Base-by-base conservation (phyloP, 2,888 invertebrate species). In the Lomographa bimaculata region DNA sequence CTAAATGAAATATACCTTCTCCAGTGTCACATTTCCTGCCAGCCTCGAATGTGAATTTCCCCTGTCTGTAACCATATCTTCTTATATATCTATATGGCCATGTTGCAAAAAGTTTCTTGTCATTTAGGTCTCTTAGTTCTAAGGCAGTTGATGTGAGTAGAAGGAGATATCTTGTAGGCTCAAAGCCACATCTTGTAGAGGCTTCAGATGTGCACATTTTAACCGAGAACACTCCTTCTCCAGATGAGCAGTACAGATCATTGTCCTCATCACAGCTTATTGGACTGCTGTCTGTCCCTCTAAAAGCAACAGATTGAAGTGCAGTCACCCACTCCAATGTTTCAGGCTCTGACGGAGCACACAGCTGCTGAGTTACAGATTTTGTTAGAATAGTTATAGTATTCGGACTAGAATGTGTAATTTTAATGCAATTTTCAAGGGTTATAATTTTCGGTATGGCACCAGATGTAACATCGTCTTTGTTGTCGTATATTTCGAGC, bases 31-130 rank as follows among this genome's bases (percentile, higher is more conserved):
- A 96, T 77, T 96, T 96, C 41, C 96, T 90, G 0, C 96, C 96
- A 8, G 96, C 96, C 89, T 96, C 96, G 76, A 96, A 96, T 17
- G 95, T 95, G 67, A 96, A 96, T 75, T 94, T 95, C 21, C 95
- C 95, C 71, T 94, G 93, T 55, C 94, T 92, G 62, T 95, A 95
- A n/a, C 96, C 96, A 75, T 96, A 96, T 45, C 95, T 90, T 45
- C 96, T 90, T 51, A 96, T 96, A 66, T 93, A 96, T 56, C 94
- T 92, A 73, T 95, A 96, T 25, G 96, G 96, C 96, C 96, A 96
- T 27, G 93, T 95, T 45, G 93, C 95, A 59, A 93, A 83, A 8
- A 93, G 76, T 52, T 91, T 91, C 57, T 90, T 91, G 54, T 93
- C 90, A 63, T 92, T 91, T 30, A 91, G 86, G 61, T 93, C 92